Evolutionary conservation across 2,797 vertebrate species (phyloP).

Genomic region (Parotocinclus haroldoi): DNA sequence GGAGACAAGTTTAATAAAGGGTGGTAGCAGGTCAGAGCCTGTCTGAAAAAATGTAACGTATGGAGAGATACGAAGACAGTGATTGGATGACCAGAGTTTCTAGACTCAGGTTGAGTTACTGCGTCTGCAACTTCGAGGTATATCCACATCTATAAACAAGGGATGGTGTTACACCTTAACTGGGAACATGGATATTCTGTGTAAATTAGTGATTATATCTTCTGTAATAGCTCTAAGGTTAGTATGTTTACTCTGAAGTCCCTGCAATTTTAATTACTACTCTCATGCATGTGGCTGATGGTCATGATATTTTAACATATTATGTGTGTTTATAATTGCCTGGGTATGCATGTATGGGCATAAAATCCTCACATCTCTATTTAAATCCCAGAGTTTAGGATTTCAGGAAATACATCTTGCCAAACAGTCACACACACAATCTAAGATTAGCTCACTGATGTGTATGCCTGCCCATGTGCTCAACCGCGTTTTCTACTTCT

Average conservation of each 20-base stretch:
- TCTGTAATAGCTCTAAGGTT: constrained; percentile 7
- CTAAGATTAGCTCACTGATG: constrained; percentile 33
- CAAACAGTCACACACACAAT: constrained; percentile 29
- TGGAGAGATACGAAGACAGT: not conserved
- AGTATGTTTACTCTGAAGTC: not conserved
- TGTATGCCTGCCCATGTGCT: constrained; percentile 17
- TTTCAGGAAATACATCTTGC: constrained; percentile 35
- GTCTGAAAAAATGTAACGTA: constrained; percentile 8
- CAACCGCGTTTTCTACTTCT: constrained; percentile 9
- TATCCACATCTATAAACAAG: constrained; percentile 17
- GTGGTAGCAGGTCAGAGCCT: constrained; percentile 37
- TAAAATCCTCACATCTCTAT: constrained; percentile 19
- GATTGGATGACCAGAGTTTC: constrained; percentile 37
- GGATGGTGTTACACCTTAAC: constrained; percentile 18
- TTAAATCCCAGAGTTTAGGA: constrained; percentile 32
- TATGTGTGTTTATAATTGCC: constrained; percentile 7
- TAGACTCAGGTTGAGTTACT: constrained; percentile 38
- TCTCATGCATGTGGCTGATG: constrained; percentile 1
- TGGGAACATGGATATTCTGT: constrained; percentile 20
- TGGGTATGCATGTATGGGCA: not conserved
- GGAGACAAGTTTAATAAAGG: constrained; percentile 3
- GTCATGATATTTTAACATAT: not conserved
- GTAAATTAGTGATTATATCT: constrained; percentile 1
- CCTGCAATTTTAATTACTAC: constrained; percentile 2
- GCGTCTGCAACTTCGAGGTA: constrained; percentile 40